Conservation (phyloP, 2,888 invertebrate species). For the Apomyelois bistriatella region DNA sequence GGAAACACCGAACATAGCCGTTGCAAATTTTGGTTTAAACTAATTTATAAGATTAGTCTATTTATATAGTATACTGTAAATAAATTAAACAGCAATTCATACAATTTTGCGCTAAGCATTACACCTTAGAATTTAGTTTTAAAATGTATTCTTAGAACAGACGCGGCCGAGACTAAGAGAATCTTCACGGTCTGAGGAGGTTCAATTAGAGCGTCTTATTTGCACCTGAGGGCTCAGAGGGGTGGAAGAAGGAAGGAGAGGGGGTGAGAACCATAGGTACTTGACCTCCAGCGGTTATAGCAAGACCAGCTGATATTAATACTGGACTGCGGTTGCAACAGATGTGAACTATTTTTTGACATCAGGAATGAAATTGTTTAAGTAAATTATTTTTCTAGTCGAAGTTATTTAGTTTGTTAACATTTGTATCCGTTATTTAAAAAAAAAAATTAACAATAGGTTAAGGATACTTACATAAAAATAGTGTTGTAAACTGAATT, state of each 20-base stretch:
- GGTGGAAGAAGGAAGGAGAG: not conserved
- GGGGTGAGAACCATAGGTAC: not conserved
- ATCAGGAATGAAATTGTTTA: not conserved
- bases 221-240: slow-evolving; percentile 9
- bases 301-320: not conserved
- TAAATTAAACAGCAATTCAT: too few relatives aligned
- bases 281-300: not conserved
- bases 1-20: too few relatives aligned
- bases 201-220: slow-evolving; percentile 12
- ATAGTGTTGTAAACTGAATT: too few relatives aligned
- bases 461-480: too few relatives aligned
- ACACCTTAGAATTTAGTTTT: not conserved
- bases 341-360: not conserved
- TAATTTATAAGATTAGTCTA: too few relatives aligned
- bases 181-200: not conserved
- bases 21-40: too few relatives aligned
- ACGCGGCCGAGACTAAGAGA: not conserved
- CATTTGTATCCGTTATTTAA: too few relatives aligned
- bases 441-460: too few relatives aligned
- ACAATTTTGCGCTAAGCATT: not conserved
- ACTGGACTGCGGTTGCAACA: not conserved
- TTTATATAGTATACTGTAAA: too few relatives aligned
- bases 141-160: not conserved
- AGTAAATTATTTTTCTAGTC: too few relatives aligned
- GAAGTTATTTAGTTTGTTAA: too few relatives aligned